Evolutionary conservation across 2,797 vertebrate species (phyloP).

Genomic region (Hephaestus fuliginosus): DNA sequence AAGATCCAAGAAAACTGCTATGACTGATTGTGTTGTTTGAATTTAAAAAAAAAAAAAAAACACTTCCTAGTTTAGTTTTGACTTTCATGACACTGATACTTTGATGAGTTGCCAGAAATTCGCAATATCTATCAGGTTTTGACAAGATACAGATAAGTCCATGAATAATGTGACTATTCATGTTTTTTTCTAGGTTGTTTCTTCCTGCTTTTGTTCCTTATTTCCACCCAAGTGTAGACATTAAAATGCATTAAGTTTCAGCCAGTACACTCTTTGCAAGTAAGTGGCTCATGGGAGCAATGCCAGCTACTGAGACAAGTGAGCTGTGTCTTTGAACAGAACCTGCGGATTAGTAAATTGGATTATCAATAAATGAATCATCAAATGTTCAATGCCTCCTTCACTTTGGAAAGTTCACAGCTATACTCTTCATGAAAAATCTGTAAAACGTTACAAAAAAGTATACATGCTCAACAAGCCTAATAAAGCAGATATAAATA

Average conservation of each 20-base stretch:
- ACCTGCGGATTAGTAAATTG: conserved; percentile 33
- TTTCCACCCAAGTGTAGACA: conserved; percentile 34
- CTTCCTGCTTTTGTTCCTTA: conserved; percentile 15
- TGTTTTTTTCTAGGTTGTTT: conserved; percentile 22
- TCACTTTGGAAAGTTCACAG: not conserved
- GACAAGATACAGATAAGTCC: conserved; percentile 23
- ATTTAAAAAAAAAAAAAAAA: not conserved
- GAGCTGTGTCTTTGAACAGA: conserved; percentile 31
- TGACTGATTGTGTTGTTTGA: not conserved
- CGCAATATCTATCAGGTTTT: conserved; percentile 23
- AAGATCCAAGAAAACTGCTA: not conserved
- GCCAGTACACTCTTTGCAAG: conserved; percentile 22
- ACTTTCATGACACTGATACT: conserved; percentile 13
- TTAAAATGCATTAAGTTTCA: conserved; percentile 48
- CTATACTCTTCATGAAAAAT: not conserved
- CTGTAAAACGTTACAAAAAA: not conserved
- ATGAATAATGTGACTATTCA: conserved; percentile 36
- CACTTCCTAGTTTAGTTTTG: conserved; percentile 2
- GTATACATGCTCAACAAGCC: not conserved
- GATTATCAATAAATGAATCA: conserved; percentile 34
- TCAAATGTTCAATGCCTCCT: not conserved
- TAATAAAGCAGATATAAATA: not conserved
- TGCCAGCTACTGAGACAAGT: conserved; percentile 21
- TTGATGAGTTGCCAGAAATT: conserved; percentile 25
- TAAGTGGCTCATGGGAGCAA: conserved; percentile 37